phyloP scores from a whole-genome alignment of 2,888 invertebrate species.

The Eucera pruinosa region DNA sequence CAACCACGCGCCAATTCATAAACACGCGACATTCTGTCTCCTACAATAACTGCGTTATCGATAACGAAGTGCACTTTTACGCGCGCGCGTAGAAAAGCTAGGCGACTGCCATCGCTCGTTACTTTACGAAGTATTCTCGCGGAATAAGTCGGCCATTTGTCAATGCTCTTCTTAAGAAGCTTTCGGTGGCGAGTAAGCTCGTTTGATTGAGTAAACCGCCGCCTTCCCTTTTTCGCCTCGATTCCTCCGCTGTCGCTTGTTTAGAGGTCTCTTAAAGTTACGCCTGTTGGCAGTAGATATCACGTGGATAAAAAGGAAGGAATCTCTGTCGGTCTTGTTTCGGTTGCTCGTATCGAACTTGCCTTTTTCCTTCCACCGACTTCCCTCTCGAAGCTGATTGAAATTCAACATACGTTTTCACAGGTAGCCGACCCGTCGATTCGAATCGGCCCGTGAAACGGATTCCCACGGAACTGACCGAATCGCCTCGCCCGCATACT shows the following conservation, averaged over 20 bases:
- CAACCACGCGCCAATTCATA: too few relatives aligned
- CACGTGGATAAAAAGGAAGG: neutral
- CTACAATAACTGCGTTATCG: too few relatives aligned
- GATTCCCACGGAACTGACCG: constrained; percentile 52
- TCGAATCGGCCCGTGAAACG: constrained; percentile 46
- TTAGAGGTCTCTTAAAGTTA: neutral
- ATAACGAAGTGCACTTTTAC: constrained; percentile 48
- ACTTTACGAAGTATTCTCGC: constrained; percentile 39
- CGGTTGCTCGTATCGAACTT: neutral
- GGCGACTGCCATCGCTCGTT: constrained; percentile 25
- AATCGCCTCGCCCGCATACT: constrained; percentile 31
- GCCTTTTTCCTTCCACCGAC: neutral
- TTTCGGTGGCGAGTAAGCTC: constrained; percentile 49
- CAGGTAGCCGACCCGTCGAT: constrained; percentile 61
- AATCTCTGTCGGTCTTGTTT: constrained; percentile 23
- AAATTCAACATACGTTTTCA: constrained; percentile 72
- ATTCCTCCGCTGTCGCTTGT: constrained; percentile 7
- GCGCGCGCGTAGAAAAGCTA: constrained; percentile 16
- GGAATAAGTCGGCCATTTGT: constrained; percentile 65
- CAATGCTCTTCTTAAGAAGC: constrained; percentile 51
- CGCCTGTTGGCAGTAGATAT: neutral
- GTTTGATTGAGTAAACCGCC: constrained; percentile 68
- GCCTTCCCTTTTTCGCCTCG: constrained; percentile 9
- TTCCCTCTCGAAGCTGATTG: constrained; percentile 54
- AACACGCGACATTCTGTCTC: too few relatives aligned